phyloP scores from a whole-genome alignment of 2,797 vertebrate species.

The Phalloptychus januarius region DNA sequence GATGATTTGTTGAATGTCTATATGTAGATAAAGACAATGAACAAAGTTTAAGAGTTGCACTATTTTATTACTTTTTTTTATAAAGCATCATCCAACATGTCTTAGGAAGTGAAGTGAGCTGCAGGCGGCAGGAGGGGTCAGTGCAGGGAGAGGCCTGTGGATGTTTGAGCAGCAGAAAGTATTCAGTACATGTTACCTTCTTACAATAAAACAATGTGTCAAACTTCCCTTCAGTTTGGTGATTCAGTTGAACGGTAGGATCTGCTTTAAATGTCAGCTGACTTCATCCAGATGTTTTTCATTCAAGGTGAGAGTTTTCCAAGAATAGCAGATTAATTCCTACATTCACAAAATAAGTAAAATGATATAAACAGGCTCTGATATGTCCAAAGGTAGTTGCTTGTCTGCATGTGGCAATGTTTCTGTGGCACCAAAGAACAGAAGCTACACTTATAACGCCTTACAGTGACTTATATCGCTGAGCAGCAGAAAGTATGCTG shows the following conservation, averaged over 20 bases:
- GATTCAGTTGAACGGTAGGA: neutral
- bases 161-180: conserved; percentile 35
- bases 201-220: conserved; percentile 66
- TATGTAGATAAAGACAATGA: conserved; percentile 79
- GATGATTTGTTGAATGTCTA: conserved; percentile 71
- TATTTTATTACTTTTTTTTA: conserved; percentile 88
- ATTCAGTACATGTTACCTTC: conserved; percentile 50
- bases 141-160: conserved; percentile 36
- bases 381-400: neutral
- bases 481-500: no score
- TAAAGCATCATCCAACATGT: conserved; percentile 68
- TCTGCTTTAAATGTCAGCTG: neutral
- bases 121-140: neutral
- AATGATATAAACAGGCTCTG: neutral
- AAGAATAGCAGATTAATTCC: neutral
- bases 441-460: no score
- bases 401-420: neutral
- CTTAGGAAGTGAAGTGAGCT: conserved; percentile 31
- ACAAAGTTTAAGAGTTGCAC: conserved; percentile 78
- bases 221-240: conserved; percentile 4
- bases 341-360: no score
- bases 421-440: no score
- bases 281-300: neutral
- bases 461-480: no score
- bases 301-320: neutral